These are phyloP conservation scores for Agrotis ipsilon DNA, from an alignment of 2,888 invertebrate species.

Conservation along the genomic window DNA sequence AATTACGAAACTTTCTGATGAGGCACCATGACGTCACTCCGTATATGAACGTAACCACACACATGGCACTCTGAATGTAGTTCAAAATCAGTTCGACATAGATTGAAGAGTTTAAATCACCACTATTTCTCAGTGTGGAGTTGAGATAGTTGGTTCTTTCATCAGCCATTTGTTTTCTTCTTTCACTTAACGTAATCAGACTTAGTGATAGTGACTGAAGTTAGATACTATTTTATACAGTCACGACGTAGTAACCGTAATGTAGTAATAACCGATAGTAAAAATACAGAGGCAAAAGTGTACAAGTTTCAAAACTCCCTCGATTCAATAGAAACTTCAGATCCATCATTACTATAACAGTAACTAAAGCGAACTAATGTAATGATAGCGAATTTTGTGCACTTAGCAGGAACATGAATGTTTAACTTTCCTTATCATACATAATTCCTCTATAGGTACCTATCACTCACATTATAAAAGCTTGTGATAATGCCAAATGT, in stretches of 20 bases:
- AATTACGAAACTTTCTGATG: slow-evolving; percentile 28
- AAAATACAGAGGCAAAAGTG: too few species aligned
- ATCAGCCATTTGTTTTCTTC: slow-evolving; percentile 3
- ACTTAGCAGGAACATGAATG: neutral
- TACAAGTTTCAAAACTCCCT: too few species aligned
- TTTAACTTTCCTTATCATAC: slow-evolving; percentile 9
- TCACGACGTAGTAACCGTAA: too few species aligned
- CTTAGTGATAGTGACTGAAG: too few species aligned
- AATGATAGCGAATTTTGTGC: neutral
- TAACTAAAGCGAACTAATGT: slow-evolving; percentile 2
- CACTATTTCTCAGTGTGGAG: too few species aligned
- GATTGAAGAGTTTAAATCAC: neutral
- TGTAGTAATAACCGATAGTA: too few species aligned
- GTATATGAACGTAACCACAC: slow-evolving; percentile 14
- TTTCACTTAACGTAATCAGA: too few species aligned
- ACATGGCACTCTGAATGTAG: neutral
- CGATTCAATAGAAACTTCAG: neutral
- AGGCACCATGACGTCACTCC: slow-evolving; percentile 39
- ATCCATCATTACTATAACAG: neutral
- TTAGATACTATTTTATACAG: too few species aligned
- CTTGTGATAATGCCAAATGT: neutral
- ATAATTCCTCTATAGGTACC: neutral
- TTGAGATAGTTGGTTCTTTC: neutral
- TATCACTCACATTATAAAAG: slow-evolving; percentile 12
- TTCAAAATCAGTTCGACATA: neutral